Evolutionary conservation across 2,888 invertebrate genomes (phyloP).

Genomic region (Scelioninae gen. 2): DNA sequence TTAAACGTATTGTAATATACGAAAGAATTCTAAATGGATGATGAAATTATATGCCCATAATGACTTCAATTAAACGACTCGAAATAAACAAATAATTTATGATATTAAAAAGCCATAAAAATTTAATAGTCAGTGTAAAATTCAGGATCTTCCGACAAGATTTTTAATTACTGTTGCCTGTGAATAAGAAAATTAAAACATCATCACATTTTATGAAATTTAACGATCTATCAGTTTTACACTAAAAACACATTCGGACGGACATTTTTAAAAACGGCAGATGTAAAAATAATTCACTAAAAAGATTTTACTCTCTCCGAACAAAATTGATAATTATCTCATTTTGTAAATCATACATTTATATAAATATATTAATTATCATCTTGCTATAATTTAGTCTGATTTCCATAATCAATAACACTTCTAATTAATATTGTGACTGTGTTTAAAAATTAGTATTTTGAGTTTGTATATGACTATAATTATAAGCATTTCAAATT

Average conservation of each 20-base stretch:
- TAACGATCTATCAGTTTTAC: conserved; percentile 21
- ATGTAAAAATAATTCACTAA: conserved; percentile 31
- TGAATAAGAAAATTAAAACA: conserved; percentile 46
- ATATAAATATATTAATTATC: not conserved
- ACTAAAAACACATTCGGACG: not conserved
- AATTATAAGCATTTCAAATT: too few relatives aligned
- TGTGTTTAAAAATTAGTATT: too few relatives aligned
- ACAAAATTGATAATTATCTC: not conserved
- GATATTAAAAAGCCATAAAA: conserved; percentile 28
- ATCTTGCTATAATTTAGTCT: too few relatives aligned
- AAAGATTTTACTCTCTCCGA: conserved; percentile 17
- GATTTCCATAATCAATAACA: too few relatives aligned
- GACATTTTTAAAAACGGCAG: conserved; percentile 28
- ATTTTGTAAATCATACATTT: not conserved
- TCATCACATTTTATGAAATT: conserved; percentile 33
- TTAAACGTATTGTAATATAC: too few relatives aligned
- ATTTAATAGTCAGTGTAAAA: conserved; percentile 31
- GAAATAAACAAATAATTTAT: conserved; percentile 35
- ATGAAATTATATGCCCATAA: too few relatives aligned
- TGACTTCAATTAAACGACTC: too few relatives aligned
- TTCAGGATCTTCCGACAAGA: conserved; percentile 7
- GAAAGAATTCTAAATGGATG: too few relatives aligned
- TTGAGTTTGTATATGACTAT: too few relatives aligned
- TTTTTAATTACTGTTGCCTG: conserved; percentile 44
- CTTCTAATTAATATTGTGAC: too few relatives aligned